Conservation (phyloP, 2,888 invertebrate species). For the Girardia tigrina region DNA sequence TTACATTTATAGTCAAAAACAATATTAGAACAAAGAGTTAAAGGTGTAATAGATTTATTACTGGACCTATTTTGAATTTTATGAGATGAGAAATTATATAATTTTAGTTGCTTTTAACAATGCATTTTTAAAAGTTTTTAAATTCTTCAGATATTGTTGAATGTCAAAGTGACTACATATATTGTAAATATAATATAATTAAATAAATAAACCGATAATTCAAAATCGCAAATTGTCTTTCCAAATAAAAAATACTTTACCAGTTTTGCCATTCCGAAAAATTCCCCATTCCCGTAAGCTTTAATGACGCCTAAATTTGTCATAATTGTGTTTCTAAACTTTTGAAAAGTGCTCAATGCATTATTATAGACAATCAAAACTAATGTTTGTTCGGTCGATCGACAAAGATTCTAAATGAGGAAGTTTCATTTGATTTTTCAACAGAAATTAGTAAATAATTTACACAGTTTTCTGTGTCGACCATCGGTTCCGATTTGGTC, state of each 20-base stretch:
- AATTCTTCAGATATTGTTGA: no score
- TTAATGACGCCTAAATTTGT: neutral
- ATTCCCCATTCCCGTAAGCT: conserved; percentile 21
- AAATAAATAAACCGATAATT: no score
- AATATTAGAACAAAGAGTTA: no score
- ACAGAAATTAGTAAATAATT: neutral
- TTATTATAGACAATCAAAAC: conserved; percentile 9
- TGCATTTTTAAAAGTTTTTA: no score
- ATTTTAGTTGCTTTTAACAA: no score
- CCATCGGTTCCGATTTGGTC: neutral
- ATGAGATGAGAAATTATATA: no score
- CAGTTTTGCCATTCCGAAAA: neutral
- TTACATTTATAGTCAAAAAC: no score
- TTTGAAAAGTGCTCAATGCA: neutral
- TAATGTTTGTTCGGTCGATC: neutral
- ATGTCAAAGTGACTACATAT: no score
- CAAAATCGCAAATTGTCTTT: no score
- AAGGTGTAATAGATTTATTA: no score
- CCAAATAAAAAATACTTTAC: neutral
- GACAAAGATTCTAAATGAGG: neutral
- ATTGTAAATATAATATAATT: no score
- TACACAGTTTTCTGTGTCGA: neutral
- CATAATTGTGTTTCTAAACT: neutral
- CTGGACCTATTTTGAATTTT: no score
- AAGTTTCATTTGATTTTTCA: neutral